Evolutionary conservation across 2,797 vertebrate genomes (phyloP).

Genomic region (Benthosema pterotum): DNA sequence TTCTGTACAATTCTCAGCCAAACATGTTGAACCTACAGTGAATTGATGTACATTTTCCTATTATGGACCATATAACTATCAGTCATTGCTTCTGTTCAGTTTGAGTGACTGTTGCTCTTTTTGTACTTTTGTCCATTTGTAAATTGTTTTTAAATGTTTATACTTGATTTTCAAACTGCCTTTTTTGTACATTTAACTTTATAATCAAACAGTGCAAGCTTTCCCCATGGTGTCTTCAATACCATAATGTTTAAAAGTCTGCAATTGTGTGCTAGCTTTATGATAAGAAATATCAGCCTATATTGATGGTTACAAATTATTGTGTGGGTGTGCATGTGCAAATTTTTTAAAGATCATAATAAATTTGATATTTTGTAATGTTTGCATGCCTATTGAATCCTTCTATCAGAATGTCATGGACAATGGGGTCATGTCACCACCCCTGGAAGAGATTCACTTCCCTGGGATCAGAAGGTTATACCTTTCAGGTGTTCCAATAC

Average conservation of each 20-base stretch:
- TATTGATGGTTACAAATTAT: slow-evolving; percentile 88
- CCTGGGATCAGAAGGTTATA: too few species aligned
- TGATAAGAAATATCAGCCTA: slow-evolving; percentile 85
- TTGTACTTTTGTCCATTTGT: slow-evolving; percentile 99
- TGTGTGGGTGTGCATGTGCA: slow-evolving; percentile 97
- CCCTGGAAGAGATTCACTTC: not conserved
- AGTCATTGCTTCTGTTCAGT: slow-evolving; percentile 79
- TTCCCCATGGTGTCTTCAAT: slow-evolving; percentile 95
- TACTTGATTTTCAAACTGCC: slow-evolving; percentile 99
- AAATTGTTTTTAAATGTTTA: slow-evolving; percentile 99
- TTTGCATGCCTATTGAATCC: slow-evolving; percentile 39
- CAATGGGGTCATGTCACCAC: not conserved
- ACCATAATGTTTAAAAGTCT: slow-evolving; percentile 89
- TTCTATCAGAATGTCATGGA: slow-evolving; percentile 16
- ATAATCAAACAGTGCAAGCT: slow-evolving; percentile 92
- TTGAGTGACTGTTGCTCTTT: slow-evolving; percentile 88
- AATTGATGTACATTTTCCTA: slow-evolving; percentile 50
- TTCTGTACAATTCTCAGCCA: slow-evolving; percentile 75
- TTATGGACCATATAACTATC: slow-evolving; percentile 57
- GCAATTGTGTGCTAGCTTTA: slow-evolving; percentile 89
- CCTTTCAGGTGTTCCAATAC: too few species aligned
- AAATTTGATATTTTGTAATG: slow-evolving; percentile 97
- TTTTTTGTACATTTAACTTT: too few species aligned
- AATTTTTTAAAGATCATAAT: slow-evolving; percentile 88
- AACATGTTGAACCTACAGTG: slow-evolving; percentile 54